Percentiles rank a stretch among this genome's conserved stretches.
Evolutionary conservation across 1,140 invertebrate genomes (phyloP).

Genomic region (Callitettix versicolor): DNA sequence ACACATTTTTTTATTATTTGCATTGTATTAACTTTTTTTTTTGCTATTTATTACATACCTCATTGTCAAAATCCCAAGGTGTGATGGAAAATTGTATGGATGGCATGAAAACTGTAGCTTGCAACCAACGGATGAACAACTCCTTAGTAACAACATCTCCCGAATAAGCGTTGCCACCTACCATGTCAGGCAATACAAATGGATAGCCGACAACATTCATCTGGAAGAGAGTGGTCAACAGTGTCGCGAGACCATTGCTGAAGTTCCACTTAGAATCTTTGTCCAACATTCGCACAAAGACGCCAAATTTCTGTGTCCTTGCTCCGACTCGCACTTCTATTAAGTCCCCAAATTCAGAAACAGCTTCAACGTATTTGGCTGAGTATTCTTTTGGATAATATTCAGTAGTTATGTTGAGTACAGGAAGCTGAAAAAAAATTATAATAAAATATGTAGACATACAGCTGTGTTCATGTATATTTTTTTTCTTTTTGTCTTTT

Average conservation of each 20-base stretch:
- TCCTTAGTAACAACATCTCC: slow-evolving; percentile 50
- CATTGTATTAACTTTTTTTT: too few relatives aligned
- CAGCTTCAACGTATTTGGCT: slow-evolving; percentile 19
- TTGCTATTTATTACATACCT: slow-evolving; percentile 37
- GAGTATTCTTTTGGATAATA: slow-evolving; percentile 20
- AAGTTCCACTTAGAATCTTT: slow-evolving; percentile 68
- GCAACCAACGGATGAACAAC: slow-evolving; percentile 83
- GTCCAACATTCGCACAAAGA: slow-evolving; percentile 83
- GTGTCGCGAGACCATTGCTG: slow-evolving; percentile 62
- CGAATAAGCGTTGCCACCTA: slow-evolving; percentile 77
- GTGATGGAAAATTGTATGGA: slow-evolving; percentile 76
- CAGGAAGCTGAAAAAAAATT: slow-evolving; percentile 24
- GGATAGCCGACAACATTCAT: slow-evolving; percentile 77
- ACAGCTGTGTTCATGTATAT: too few relatives aligned
- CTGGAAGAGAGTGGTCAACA: slow-evolving; percentile 69
- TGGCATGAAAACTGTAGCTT: slow-evolving; percentile 78
- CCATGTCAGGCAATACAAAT: slow-evolving; percentile 80
- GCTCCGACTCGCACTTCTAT: slow-evolving; percentile 34
- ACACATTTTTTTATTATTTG: too few relatives aligned
- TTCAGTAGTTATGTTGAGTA: slow-evolving; percentile 17
- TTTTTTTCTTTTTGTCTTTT: too few relatives aligned
- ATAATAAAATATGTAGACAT: too few relatives aligned
- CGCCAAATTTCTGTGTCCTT: slow-evolving; percentile 61
- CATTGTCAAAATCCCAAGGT: slow-evolving; percentile 75
- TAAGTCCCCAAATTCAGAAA: slow-evolving; percentile 16